Conservation (phyloP, 2,888 invertebrate species). For the Drosophila ustulata region DNA sequence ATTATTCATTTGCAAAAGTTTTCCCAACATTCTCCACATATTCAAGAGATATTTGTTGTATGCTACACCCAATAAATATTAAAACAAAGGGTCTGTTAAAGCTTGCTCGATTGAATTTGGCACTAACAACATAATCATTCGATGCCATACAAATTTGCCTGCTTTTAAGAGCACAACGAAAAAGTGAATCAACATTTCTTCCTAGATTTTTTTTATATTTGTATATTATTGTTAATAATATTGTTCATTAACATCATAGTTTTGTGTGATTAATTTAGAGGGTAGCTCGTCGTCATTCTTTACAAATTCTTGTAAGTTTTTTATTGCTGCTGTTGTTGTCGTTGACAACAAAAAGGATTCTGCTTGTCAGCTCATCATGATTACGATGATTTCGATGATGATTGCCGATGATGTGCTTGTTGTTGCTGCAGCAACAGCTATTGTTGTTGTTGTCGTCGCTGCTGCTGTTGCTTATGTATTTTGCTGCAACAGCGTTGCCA, state of each 20-base stretch:
- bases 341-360: conserved; percentile 44
- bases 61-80: background rate
- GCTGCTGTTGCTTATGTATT: conserved; percentile 25
- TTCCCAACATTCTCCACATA: conserved; percentile 37
- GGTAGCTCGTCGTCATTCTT: background rate
- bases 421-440: conserved; percentile 15
- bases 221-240: too few relatives aligned
- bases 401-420: conserved; percentile 32
- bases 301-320: conserved; percentile 9
- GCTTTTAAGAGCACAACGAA: too few relatives aligned
- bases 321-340: conserved; percentile 35
- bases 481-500: conserved; percentile 55
- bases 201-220: too few relatives aligned
- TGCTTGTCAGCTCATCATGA: conserved; percentile 34
- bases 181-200: too few relatives aligned
- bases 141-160: too few relatives aligned
- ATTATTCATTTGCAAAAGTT: conserved; percentile 75
- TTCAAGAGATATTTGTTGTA: conserved; percentile 33
- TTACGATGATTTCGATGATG: conserved; percentile 43
- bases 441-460: conserved; percentile 17
- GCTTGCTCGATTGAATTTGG: too few relatives aligned
- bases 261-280: background rate
- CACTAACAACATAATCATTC: background rate
- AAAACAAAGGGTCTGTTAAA: conserved; percentile 1
- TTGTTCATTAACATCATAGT: too few relatives aligned